Base-by-base conservation (phyloP, 2,888 invertebrate genomes). In the Apamea sordens region DNA sequence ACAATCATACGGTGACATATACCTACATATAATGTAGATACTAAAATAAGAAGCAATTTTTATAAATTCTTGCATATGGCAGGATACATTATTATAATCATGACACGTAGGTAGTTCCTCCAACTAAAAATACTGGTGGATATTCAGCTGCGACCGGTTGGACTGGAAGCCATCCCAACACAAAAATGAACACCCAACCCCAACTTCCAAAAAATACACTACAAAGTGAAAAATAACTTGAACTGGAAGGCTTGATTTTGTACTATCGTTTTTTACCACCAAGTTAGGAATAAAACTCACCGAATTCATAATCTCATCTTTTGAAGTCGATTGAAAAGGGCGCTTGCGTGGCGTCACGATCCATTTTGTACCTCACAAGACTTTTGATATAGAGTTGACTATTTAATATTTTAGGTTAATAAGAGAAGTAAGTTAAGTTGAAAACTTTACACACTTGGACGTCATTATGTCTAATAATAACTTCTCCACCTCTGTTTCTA, bases 401-500 rank as follows among this genome's bases (percentile, higher is more conserved):
- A 15, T n/a, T 32, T 32, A 56, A 11, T 56, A 11, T 0, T 24
- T 56, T 53, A 44, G 5, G 32, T 68, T 8, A 56, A 8, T 50
- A 28, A 24, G 8, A 56, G 8, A 71, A 11, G 32, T 50, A 28
- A 44, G 32, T 63, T 41, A 53, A 79, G 53, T 53, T 28, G n/a
- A 83, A 68, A 70, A 84, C 69, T 70, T 68, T 13, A 56, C n/a
- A 68, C 11, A 85, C 28, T 63, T 47, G 32, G 47, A 68, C 61
- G 6, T 47, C 10, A 47, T 65, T 59, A 76, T 59, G 47, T 67
- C 41, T 67, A 41, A 18, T 47, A 73, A 65, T 64, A 72, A 78
- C 67, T 67, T 67, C 50, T 59, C 44, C 44, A 64, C 71, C 56
- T 32, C 36, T 65, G 44, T 73, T 44, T 56, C 67, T 56, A 70